Conservation (phyloP, 2,113 vertebrate species). For the Eleginops maclovinus region DNA sequence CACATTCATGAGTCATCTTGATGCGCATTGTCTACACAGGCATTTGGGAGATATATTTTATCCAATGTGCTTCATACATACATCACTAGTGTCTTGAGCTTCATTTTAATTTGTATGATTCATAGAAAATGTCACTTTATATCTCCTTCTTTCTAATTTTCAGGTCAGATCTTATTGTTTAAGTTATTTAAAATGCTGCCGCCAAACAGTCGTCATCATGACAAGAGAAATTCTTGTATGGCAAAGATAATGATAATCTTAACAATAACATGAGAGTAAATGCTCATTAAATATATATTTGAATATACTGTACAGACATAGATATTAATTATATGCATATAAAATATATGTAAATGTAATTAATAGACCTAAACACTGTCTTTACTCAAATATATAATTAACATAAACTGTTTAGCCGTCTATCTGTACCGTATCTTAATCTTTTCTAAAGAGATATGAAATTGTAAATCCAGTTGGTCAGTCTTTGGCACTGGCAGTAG, state of each 20-base stretch:
- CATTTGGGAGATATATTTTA: constrained; percentile 19
- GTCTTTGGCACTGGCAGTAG: background rate
- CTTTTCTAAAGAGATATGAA: background rate
- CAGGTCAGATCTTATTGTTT: background rate
- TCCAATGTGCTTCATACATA: background rate
- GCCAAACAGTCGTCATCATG: background rate
- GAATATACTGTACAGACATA: background rate
- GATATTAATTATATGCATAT: background rate
- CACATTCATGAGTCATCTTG: background rate
- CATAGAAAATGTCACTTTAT: background rate
- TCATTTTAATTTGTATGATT: background rate
- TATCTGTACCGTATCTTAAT: background rate
- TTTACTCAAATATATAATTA: background rate
- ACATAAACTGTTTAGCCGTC: background rate
- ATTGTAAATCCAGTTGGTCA: background rate
- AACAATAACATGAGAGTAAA: background rate
- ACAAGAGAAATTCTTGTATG: background rate
- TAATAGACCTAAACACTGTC: background rate
- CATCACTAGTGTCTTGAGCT: background rate
- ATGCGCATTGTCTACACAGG: background rate
- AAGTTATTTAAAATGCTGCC: background rate
- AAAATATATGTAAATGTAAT: background rate
- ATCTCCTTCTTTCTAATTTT: background rate
- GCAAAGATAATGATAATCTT: background rate
- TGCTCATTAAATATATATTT: too few species aligned